These are phyloP conservation scores for Melanotus villosus DNA, from an alignment of 2,888 invertebrate genomes.

Conservation along the genomic window DNA sequence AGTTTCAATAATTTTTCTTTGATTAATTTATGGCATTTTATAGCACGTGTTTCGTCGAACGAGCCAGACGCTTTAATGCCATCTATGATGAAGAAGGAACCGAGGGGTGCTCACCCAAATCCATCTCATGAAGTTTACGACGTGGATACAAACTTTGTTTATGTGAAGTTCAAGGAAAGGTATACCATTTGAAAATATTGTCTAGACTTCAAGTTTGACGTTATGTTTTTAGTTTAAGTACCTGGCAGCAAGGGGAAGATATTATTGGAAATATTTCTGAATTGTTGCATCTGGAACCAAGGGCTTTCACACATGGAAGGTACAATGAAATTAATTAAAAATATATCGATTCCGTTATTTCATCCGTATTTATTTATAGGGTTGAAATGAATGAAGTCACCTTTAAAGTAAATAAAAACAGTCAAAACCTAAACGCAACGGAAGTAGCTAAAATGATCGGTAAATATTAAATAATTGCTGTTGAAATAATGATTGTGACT, in stretches of 20 bases:
- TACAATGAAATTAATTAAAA: constrained; percentile 62
- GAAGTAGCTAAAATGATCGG: constrained; percentile 78
- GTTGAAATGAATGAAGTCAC: constrained; percentile 84
- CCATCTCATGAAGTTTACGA: constrained; percentile 66
- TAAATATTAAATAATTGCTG: constrained; percentile 62
- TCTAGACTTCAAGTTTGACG: neutral
- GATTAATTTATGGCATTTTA: constrained; percentile 14
- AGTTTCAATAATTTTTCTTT: neutral
- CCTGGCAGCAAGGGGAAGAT: constrained; percentile 82
- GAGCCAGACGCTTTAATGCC: constrained; percentile 48
- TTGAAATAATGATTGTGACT: neutral
- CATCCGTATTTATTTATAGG: constrained; percentile 69
- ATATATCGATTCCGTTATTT: neutral
- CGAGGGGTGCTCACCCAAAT: constrained; percentile 63
- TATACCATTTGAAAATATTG: constrained; percentile 59
- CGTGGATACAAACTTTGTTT: constrained; percentile 85
- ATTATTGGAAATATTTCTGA: constrained; percentile 80
- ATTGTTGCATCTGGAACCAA: constrained; percentile 77
- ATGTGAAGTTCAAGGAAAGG: constrained; percentile 83
- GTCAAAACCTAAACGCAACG: constrained; percentile 76
- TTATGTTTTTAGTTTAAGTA: constrained; percentile 68
- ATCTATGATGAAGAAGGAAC: constrained; percentile 66
- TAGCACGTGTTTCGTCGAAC: constrained; percentile 4
- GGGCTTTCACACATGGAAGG: constrained; percentile 77
- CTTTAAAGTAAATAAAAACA: constrained; percentile 80